Evolutionary conservation across 2,113 vertebrate species (phyloP), one percentile per base, ranked within the genome.

Genomic region (Phodopus roborovskii): DNA sequence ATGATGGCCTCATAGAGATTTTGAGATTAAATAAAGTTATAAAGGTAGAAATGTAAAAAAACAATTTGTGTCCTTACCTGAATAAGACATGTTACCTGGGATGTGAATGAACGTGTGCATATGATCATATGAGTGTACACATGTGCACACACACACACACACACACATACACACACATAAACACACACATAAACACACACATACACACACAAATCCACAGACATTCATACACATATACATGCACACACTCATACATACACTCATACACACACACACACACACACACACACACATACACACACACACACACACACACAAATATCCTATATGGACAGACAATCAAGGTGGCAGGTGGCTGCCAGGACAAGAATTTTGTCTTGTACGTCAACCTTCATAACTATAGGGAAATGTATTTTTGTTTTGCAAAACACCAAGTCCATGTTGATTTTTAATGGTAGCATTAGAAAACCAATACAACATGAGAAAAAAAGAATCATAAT

Each of bases 401-500:
- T 50, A 28, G 81, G 53, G 45, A 82, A 86, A 77, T 19, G 56
- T 0, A n/a, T 71, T 77, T 15, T 86, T 2, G 64, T 92, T 58
- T 90, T 82, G 60, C 77, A 24, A 50, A 4, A 2, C 3, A 79
- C 9, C 2, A 8, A 86, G 50, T 82, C 16, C 36, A 9, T 45
- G 24, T 22, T 92, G 64, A 50, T 88, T 82, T 90, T 22, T 85
- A 92, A 90, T 84, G 60, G 22, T 42, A 78, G 5, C 3, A 11
- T 45, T 79, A 88, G 17, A 17, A 94, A 94, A 90, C 53, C 36
- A 86, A 83, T 48, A 50, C 22, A 96, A 77, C 17, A 45, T 19
- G 75, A 36, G 94, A 81, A 11, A 75, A 79, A 88, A 90, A 62
- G 1, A 73, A 91, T 85, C 89, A 12, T 22, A 78, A 90, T 83